These are phyloP conservation scores for Nephrotoma guestfalica DNA, from an alignment of 2,888 invertebrate species.

Conservation along the genomic window DNA sequence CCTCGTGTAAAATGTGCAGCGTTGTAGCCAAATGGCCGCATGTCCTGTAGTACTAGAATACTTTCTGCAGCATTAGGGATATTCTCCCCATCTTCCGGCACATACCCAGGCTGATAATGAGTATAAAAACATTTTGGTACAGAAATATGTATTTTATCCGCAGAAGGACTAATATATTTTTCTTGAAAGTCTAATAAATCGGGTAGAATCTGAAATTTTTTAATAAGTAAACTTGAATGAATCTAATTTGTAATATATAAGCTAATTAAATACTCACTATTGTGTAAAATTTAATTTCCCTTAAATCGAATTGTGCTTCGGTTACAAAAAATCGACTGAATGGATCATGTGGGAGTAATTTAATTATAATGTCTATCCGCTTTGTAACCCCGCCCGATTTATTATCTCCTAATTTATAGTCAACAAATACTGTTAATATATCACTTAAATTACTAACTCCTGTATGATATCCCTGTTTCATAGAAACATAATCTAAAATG, in stretches of 20 bases:
- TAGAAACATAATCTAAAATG: slow-evolving; percentile 31
- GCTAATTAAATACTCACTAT: slow-evolving; percentile 36
- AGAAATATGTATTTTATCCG: slow-evolving; percentile 39
- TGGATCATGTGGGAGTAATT: slow-evolving; percentile 62
- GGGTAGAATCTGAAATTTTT: slow-evolving; percentile 45
- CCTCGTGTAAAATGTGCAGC: slow-evolving; percentile 19
- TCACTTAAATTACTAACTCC: slow-evolving; percentile 63
- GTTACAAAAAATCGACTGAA: slow-evolving; percentile 67
- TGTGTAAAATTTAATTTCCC: slow-evolving; percentile 71
- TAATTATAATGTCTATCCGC: slow-evolving; percentile 47
- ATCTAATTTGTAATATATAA: not conserved
- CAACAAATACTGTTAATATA: slow-evolving; percentile 58
- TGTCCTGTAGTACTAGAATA: slow-evolving; percentile 59
- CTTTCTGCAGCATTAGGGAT: slow-evolving; percentile 42
- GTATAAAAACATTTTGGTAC: slow-evolving; percentile 57
- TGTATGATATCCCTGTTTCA: slow-evolving; percentile 43
- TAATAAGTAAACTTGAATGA: slow-evolving; percentile 7
- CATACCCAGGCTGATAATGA: slow-evolving; percentile 38
- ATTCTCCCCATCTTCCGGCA: slow-evolving; percentile 21
- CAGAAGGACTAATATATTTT: slow-evolving; percentile 27
- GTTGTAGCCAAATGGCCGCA: slow-evolving; percentile 34
- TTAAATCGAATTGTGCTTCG: slow-evolving; percentile 66
- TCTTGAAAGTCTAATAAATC: slow-evolving; percentile 48
- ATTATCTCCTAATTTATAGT: slow-evolving; percentile 36
- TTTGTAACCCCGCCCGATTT: slow-evolving; percentile 12